phyloP scores from a whole-genome alignment of 1,140 invertebrate species.

The Andricus grossulariae region DNA sequence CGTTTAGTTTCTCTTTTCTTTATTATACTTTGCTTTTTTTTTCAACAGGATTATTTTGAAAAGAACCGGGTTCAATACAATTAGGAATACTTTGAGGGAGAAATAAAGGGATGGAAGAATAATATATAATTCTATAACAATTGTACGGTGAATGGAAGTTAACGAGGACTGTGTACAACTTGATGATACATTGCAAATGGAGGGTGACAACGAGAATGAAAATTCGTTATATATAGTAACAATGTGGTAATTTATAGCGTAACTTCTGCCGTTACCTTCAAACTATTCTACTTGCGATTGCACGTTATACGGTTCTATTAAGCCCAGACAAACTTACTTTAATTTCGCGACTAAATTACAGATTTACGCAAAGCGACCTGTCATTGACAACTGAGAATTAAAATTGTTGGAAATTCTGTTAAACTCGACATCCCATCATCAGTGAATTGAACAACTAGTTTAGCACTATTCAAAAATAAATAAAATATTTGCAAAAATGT shows the following conservation, averaged over 20 bases:
- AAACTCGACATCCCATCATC: too few relatives aligned
- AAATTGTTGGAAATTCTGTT: too few relatives aligned
- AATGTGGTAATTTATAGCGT: conserved; percentile 19
- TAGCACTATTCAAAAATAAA: too few relatives aligned
- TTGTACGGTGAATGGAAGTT: conserved; percentile 15
- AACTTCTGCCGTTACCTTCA: conserved; percentile 31
- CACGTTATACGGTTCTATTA: conserved; percentile 3
- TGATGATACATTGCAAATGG: conserved; percentile 13
- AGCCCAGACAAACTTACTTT: not conserved
- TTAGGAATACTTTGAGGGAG: too few relatives aligned
- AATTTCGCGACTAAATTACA: conserved; percentile 7
- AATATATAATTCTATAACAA: not conserved
- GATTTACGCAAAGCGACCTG: not conserved
- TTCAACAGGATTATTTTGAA: too few relatives aligned
- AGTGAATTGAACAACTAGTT: too few relatives aligned
- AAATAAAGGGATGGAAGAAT: not conserved
- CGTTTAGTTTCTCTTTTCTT: too few relatives aligned
- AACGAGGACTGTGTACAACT: not conserved
- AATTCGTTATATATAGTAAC: conserved; percentile 7
- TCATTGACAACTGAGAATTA: not conserved
- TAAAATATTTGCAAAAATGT: too few relatives aligned
- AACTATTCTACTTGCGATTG: conserved; percentile 27
- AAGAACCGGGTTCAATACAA: too few relatives aligned
- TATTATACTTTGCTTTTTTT: too few relatives aligned
- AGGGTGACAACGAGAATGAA: not conserved